phyloP scores from a whole-genome alignment of 2,888 invertebrate genomes.

The Philopedon plagiatum region DNA sequence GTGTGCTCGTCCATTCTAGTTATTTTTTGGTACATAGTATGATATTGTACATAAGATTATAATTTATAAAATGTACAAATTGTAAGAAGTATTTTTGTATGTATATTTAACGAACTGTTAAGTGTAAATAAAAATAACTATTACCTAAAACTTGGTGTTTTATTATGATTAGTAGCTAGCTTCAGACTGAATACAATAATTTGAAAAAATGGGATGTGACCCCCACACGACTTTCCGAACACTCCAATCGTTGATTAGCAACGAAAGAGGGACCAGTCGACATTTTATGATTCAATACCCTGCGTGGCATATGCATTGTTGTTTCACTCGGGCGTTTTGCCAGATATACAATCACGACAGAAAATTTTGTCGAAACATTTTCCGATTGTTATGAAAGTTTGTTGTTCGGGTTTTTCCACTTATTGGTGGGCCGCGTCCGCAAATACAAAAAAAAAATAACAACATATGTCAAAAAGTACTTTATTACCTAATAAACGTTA shows the following conservation, averaged over 20 bases:
- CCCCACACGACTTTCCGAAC: too few relatives aligned
- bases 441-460: too few relatives aligned
- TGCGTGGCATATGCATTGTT: too few relatives aligned
- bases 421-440: too few relatives aligned
- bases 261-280: too few relatives aligned
- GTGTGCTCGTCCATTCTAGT: neutral
- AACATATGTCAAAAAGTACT: slow-evolving; percentile 14
- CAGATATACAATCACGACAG: too few relatives aligned
- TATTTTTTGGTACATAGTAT: slow-evolving; percentile 46
- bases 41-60: slow-evolving; percentile 54
- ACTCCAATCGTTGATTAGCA: too few relatives aligned
- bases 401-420: too few relatives aligned
- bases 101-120: slow-evolving; percentile 54
- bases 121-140: slow-evolving; percentile 48
- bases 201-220: neutral
- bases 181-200: neutral
- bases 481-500: slow-evolving; percentile 27
- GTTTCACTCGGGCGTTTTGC: too few relatives aligned
- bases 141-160: slow-evolving; percentile 18
- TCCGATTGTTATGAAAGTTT: too few relatives aligned
- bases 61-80: slow-evolving; percentile 55
- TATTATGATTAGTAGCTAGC: slow-evolving; percentile 8
- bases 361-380: too few relatives aligned
- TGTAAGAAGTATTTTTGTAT: slow-evolving; percentile 57
- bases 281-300: too few relatives aligned